Evolutionary conservation across 37 sponge, comb jelly and placozoan species (phyloP), one percentile per base, ranked within the genome.

Genomic region (Spongilla lacustris): DNA sequence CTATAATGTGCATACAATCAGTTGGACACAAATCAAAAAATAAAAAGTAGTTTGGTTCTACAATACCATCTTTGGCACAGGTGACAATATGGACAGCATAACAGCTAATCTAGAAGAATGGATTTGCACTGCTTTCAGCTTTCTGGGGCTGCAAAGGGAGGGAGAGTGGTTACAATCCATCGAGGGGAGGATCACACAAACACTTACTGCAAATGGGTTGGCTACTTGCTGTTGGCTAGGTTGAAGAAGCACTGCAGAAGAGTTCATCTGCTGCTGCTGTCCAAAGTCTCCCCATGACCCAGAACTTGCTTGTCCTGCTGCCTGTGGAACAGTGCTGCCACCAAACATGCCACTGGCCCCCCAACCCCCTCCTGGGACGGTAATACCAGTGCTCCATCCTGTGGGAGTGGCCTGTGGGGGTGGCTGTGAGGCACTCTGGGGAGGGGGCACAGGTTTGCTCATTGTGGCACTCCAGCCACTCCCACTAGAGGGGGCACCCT

Each of bases 381-480:
- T 36, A 2, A 58, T 31, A 58, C 50, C 36, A 28, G 46, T 58
- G 27, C 79, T 58, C 36, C 58, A 28, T 1, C 26, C 79, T 36
- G 36, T 76, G 19, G 76, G 36, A 26, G 25, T 36, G 36, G 34
- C 23, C 36, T 26, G 25, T 22, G 38, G 2, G 22, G 24, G 27
- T 77, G 46, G 48, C n/a, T 37, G 38, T 37, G 28, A 11, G 12
- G 67, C 69, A 31, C 80, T 31, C 80, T 24, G 31, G 19, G 67
- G 27, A 13, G 17, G 24, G 6, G 72, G 38, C n/a, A 72, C 38
- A 36, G 83, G n/a, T 41, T 68, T 82, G 23, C 67, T 35, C 35
- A 82, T 36, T 27, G 28, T 29, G 26, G 72, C 22, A 69, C 85
- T 85, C 85, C 85, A 85, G 11, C 85, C 78, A 2, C 30, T 38